A percentile compares a stretch with the other conserved stretches of the same genome.
Evolutionary conservation across 2,888 invertebrate species (phyloP).

Genomic region (Aproaerema taeniolella): DNA sequence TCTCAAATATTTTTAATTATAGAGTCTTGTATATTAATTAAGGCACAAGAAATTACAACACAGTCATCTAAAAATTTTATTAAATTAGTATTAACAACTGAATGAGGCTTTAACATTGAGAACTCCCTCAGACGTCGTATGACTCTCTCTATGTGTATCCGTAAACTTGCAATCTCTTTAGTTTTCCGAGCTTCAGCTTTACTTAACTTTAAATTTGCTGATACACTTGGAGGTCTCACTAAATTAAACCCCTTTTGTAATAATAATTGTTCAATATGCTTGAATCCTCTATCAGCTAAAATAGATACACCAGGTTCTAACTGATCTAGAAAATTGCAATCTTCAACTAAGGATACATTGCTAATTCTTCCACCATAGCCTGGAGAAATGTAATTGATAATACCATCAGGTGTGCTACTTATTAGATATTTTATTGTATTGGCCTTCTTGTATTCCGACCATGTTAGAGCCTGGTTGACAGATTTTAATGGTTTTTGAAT

Average conservation of each 20-base stretch:
- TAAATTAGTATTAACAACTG: slow-evolving; percentile 13
- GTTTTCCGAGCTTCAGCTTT: slow-evolving; percentile 21
- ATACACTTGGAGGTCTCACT: slow-evolving; percentile 22
- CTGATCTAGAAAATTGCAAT: slow-evolving; percentile 18
- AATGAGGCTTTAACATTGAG: slow-evolving; percentile 24
- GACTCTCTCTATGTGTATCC: slow-evolving; percentile 24
- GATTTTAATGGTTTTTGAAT: slow-evolving; percentile 33
- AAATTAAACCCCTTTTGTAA: slow-evolving; percentile 8
- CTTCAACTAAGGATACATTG: slow-evolving; percentile 18
- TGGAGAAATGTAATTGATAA: slow-evolving; percentile 22
- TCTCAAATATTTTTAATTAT: slow-evolving; percentile 4
- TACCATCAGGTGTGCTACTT: slow-evolving; percentile 23
- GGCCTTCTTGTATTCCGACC: slow-evolving; percentile 33
- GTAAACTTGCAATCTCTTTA: slow-evolving; percentile 23
- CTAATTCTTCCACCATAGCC: slow-evolving; percentile 22
- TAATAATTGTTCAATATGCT: slow-evolving; percentile 19
- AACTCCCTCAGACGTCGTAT: slow-evolving; percentile 22
- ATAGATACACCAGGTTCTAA: slow-evolving; percentile 17
- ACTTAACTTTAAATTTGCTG: slow-evolving; percentile 13
- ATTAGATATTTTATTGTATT: slow-evolving; percentile 26
- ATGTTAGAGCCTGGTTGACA: slow-evolving; percentile 29
- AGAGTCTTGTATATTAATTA: slow-evolving; percentile 20
- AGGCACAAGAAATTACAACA: slow-evolving; percentile 14
- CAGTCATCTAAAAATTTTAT: slow-evolving; percentile 13
- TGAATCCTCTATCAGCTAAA: slow-evolving; percentile 24